Base-by-base conservation (phyloP, 1,140 invertebrate genomes). In the Nephila pilipes region DNA sequence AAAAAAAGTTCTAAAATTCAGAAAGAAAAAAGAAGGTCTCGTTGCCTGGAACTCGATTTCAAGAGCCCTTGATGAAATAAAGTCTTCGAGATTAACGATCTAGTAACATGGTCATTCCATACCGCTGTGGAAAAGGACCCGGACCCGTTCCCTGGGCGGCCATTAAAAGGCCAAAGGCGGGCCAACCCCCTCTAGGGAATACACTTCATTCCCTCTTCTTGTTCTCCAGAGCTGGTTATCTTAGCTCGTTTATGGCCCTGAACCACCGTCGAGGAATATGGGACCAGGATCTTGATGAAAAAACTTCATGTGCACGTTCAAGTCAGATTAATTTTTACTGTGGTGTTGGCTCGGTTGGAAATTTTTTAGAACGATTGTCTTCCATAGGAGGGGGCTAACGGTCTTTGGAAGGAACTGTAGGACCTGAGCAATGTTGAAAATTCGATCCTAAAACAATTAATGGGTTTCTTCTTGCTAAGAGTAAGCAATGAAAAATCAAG, bases 91-190 rank as follows among this genome's bases (percentile, higher is more conserved):
- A 92, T 92, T 92, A 92, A 92, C 90, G 90, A 92, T 92, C 90
- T 81, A 92, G 90, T 92, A 85, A 92, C 90, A 92, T 85, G 90
- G 90, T 85, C 90, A 85, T 92, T 92, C 90, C 63, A 75, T 92
- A 92, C 90, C 80, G 81, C 58, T 92, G 81, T 46, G 81, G 90
- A 65, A 92, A 60, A 83, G 75, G 90, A 80, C 55, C 90, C 36
- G 80, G 80, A 58, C 75, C 60, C 90, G 55, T 38, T 57, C 90
- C 90, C 38, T 14, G 65, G 90, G 81, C 38, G 58, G 38, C 90
- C 90, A 85, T 92, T 92, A 92, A 92, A 92, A 90, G 89, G 89
- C 38, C 89, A 81, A 83, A 83, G 55, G 60, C 80, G 80, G 81
- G 80, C 90, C 16, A 36, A 29, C 18, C 69, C 69, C 32, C 25